Evolutionary conservation across 2,888 invertebrate genomes (phyloP), one percentile per base, ranked within the genome.

Genomic region (Pachycephus smyrnensis): DNA sequence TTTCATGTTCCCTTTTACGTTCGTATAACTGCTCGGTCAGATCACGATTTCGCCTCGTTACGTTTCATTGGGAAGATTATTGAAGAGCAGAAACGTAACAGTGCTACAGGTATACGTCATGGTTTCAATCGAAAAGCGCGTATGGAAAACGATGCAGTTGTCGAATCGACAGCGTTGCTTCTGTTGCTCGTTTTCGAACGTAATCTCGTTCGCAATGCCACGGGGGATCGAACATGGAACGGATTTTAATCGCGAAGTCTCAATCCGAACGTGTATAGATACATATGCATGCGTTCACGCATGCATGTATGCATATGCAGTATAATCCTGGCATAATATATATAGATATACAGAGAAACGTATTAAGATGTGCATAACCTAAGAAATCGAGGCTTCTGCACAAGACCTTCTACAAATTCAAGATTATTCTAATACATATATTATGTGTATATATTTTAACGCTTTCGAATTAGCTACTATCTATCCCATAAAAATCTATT

Each of bases 191-290:
- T 71, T 71, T 33, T 23, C 11, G 30, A 71, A 71, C 30, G 71
- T 71, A n/a, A 71, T 71, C 71, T 71, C 71, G 31, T 33, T 33
- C 31, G 71, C 32, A 71, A 55, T 55, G 40, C 40, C 23, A 33
- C 71, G 31, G 32, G 30, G 71, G 3, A 71, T 33, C 31, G 30
- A 33, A 71, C 71, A 33, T 31, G 71, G 71, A 32, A 31, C 31
- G 12, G 32, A 33, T 71, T 71, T 71, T 71, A 71, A 71, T 71
- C 71, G 71, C 12, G 71, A 71, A 71, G 71, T 32, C 31, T 71
- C 30, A 31, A 33, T 71, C 32, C 71, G 9, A 55, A 15, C 40
- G 40, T 55, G 23, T 23, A 6, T 40, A 23, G 6, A 23, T 40
- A 23, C 15, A 40, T 40, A 40, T 40, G 23, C 40, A 40, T 15